phyloP scores from a whole-genome alignment of 2,113 vertebrate species.

The Rhinoderma darwinii region DNA sequence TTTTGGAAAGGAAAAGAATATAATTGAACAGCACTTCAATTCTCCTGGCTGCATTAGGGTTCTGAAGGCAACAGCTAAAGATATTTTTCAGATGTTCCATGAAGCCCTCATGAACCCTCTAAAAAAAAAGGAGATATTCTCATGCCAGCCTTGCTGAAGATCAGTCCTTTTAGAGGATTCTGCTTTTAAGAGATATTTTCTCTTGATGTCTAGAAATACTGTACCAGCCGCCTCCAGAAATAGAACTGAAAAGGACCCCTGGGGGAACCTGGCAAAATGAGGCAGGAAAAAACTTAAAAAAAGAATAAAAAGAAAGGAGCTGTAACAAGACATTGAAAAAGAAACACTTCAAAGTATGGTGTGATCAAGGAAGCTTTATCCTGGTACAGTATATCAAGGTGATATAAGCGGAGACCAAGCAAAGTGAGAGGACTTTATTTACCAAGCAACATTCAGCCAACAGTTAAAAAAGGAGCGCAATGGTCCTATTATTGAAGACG shows the following conservation, averaged over 20 bases:
- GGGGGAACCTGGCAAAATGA: conserved; percentile 36
- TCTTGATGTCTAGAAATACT: conserved; percentile 47
- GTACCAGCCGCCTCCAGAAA: conserved; percentile 45
- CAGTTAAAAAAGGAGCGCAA: neutral
- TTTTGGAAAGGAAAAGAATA: neutral
- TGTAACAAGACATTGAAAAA: conserved; percentile 37
- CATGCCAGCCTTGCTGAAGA: conserved; percentile 18
- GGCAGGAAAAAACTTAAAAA: conserved; percentile 20
- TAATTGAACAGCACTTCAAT: neutral
- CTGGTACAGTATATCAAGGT: neutral
- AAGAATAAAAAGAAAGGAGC: conserved; percentile 18
- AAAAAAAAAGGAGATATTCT: conserved; percentile 44
- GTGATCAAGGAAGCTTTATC: neutral
- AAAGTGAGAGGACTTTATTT: neutral
- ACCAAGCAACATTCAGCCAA: neutral
- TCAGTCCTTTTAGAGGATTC: conserved; percentile 35
- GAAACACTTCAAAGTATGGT: neutral
- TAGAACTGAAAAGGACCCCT: conserved; percentile 50
- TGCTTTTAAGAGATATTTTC: conserved; percentile 43
- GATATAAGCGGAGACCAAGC: neutral
- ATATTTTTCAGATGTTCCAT: conserved; percentile 37
- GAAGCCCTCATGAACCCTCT: conserved; percentile 23
- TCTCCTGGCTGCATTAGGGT: conserved; percentile 7
- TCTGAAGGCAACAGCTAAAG: conserved; percentile 34
- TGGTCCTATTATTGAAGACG: neutral